Conservation (phyloP, 2,113 vertebrate species). For the Pardalotus punctatus region DNA sequence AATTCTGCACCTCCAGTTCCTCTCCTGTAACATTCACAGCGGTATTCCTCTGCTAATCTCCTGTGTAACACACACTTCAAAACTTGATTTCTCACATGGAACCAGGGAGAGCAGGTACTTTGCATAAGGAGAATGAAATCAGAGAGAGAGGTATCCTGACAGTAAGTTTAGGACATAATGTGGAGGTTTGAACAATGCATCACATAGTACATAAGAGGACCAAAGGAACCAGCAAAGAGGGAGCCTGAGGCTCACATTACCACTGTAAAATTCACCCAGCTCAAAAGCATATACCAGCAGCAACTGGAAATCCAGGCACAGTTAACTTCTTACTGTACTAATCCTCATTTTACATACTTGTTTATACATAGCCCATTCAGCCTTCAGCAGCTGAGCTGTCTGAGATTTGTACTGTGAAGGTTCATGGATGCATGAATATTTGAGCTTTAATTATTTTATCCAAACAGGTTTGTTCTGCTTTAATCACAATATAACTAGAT, state of each 20-base stretch:
- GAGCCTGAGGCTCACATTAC: background rate
- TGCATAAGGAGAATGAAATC: background rate
- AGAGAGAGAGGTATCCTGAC: background rate
- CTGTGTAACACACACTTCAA: background rate
- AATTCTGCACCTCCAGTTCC: background rate
- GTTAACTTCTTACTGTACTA: background rate
- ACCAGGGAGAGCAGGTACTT: background rate
- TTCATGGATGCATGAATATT: background rate
- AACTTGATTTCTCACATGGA: background rate
- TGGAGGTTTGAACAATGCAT: background rate
- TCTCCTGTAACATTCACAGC: fast-evolving
- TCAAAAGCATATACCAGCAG: background rate
- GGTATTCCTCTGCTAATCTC: background rate
- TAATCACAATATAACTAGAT: background rate
- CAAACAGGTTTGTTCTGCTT: background rate
- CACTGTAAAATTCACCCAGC: background rate
- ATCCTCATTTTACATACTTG: background rate
- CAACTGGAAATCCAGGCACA: background rate
- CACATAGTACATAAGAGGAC: background rate
- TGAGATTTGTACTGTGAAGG: background rate
- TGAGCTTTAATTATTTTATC: background rate
- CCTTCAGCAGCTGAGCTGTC: background rate
- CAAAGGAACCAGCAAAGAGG: background rate
- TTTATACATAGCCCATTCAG: background rate
- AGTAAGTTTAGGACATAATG: background rate